Conservation (phyloP, 2,888 invertebrate genomes). For the Tupiocoris notatus region DNA sequence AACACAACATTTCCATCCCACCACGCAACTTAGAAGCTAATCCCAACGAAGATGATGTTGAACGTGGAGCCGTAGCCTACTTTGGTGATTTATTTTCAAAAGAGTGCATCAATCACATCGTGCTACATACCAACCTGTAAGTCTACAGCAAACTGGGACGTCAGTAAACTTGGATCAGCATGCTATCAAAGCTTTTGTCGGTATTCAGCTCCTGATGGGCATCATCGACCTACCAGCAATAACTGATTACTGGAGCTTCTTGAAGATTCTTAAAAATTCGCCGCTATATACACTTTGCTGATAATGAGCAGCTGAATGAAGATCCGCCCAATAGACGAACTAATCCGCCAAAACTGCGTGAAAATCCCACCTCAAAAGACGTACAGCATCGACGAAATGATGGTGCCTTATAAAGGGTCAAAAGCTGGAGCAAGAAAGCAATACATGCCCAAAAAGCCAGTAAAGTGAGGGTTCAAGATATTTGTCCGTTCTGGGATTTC, state of each 20-base stretch:
- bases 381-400: conserved; percentile 16
- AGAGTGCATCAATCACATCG: conserved; percentile 36
- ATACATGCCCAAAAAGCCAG: conserved; percentile 53
- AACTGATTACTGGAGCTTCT: conserved; percentile 31
- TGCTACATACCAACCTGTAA: conserved; percentile 42
- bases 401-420: conserved; percentile 11
- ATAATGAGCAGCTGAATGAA: not conserved
- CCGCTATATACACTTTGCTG: conserved; percentile 15
- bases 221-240: conserved; percentile 37
- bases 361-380: not conserved
- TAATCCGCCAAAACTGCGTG: conserved; percentile 4
- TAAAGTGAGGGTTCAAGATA: conserved; percentile 53
- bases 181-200: conserved; percentile 42
- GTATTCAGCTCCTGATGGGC: conserved; percentile 43
- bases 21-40: not conserved
- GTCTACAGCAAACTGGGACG: conserved; percentile 15
- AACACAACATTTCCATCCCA: not conserved
- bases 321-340: conserved; percentile 19
- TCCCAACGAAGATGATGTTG: not conserved
- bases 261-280: conserved; percentile 5
- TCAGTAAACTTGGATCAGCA: conserved; percentile 24
- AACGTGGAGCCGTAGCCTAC: conserved; percentile 23
- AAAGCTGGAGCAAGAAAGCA: conserved; percentile 48
- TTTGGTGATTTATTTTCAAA: conserved; percentile 37
- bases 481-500: conserved; percentile 52